phyloP scores from a whole-genome alignment of 1,140 invertebrate genomes.

The Heliconius congener region DNA sequence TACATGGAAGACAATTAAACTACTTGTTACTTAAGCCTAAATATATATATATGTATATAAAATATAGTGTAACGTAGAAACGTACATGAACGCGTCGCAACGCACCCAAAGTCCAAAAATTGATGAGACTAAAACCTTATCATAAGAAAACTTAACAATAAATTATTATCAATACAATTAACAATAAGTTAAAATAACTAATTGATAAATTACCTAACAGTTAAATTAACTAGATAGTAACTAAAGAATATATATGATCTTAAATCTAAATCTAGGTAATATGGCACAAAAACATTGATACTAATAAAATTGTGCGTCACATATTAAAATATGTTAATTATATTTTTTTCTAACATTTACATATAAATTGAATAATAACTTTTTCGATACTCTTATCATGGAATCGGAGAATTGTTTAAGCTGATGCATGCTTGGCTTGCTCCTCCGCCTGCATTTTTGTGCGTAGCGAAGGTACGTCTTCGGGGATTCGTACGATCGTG shows the following conservation, averaged over 20 bases:
- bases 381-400: slow-evolving; percentile 34
- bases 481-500: slow-evolving; percentile 90
- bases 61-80: slow-evolving; percentile 66
- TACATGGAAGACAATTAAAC: slow-evolving; percentile 64
- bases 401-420: slow-evolving; percentile 55
- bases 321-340: slow-evolving; percentile 44
- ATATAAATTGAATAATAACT: slow-evolving; percentile 23
- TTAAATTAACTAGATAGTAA: neutral
- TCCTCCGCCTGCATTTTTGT: slow-evolving; percentile 87
- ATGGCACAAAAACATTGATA: slow-evolving; percentile 43
- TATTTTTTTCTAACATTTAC: slow-evolving; percentile 16
- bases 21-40: neutral
- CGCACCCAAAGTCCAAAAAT: slow-evolving; percentile 59
- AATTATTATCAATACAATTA: slow-evolving; percentile 2
- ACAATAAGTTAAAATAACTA: slow-evolving; percentile 16
- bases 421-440: slow-evolving; percentile 60
- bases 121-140: slow-evolving; percentile 41
- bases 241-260: neutral
- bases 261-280: slow-evolving; percentile 35
- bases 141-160: slow-evolving; percentile 1
- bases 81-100: slow-evolving; percentile 76
- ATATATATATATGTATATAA: slow-evolving; percentile 32
- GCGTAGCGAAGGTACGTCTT: slow-evolving; percentile 87
- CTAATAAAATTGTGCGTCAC: slow-evolving; percentile 51
- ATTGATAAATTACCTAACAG: neutral